Evolutionary conservation across 2,888 invertebrate species (phyloP).

Genomic region (Sesamia inferens): DNA sequence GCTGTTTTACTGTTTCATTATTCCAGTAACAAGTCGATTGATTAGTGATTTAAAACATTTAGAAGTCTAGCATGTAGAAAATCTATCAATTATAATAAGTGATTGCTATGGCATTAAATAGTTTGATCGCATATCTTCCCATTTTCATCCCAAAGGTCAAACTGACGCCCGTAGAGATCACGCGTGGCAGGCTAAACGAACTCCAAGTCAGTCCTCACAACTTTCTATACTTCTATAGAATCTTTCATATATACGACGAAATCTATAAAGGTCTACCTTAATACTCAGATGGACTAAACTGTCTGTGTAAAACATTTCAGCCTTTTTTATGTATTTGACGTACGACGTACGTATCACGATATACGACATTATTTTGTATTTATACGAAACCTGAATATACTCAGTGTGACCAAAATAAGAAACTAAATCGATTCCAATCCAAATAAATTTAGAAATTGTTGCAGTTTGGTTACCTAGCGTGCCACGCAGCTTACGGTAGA

Average conservation of each 20-base stretch:
- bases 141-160: slow-evolving; percentile 50
- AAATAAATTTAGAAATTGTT: too few species aligned
- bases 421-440: too few species aligned
- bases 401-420: too few species aligned
- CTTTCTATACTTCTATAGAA: slow-evolving; percentile 44
- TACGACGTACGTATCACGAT: not conserved
- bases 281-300: slow-evolving; percentile 17
- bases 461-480: too few species aligned
- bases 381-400: too few species aligned
- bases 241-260: slow-evolving; percentile 16
- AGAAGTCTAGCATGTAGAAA: not conserved
- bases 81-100: not conserved
- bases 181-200: slow-evolving; percentile 48
- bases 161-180: slow-evolving; percentile 52
- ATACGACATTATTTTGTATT: too few species aligned
- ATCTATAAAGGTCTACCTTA: slow-evolving; percentile 8
- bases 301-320: not conserved
- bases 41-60: not conserved
- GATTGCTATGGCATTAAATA: too few species aligned
- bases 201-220: slow-evolving; percentile 42
- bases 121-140: slow-evolving; percentile 40
- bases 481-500: too few species aligned
- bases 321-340: not conserved
- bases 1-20: too few species aligned
- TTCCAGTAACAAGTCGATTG: not conserved